phyloP scores from a whole-genome alignment of 2,888 invertebrate genomes.

The Ctena decussata region DNA sequence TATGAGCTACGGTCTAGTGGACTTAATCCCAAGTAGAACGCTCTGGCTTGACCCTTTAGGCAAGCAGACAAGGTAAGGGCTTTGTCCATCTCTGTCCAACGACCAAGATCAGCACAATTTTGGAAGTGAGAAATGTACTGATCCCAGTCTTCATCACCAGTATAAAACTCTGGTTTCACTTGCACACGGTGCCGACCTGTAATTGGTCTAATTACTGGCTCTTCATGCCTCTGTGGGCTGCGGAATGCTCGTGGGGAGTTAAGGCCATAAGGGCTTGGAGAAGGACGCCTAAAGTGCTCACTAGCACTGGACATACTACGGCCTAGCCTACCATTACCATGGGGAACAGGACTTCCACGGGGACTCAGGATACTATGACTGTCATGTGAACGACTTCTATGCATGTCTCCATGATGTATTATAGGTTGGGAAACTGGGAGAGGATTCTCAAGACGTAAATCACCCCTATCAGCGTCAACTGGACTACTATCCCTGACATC shows the following conservation, averaged over 20 bases:
- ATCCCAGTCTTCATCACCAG: not conserved
- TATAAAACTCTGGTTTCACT: not conserved
- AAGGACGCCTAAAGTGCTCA: not conserved
- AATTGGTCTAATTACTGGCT: not conserved
- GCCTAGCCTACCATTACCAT: not conserved
- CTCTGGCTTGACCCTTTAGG: too few species aligned
- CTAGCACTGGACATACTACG: too few species aligned
- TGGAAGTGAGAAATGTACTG: conserved; percentile 30
- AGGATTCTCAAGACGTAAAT: not conserved
- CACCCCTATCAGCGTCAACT: not conserved
- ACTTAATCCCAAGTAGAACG: conserved; percentile 21
- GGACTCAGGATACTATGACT: too few species aligned
- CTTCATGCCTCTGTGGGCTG: not conserved
- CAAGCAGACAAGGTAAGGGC: conserved; percentile 29
- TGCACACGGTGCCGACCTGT: not conserved
- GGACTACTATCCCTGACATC: too few species aligned
- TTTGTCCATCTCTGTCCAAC: conserved; percentile 37
- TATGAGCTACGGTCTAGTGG: not conserved
- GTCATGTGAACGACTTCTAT: too few species aligned
- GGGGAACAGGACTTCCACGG: too few species aligned
- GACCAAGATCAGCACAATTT: conserved; percentile 23
- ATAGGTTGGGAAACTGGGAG: not conserved
- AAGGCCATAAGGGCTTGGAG: not conserved
- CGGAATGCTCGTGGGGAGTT: not conserved
- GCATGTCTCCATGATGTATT: too few species aligned